Percentiles rank a stretch among this genome's conserved stretches.
Evolutionary conservation across 2,888 invertebrate genomes (phyloP).

Genomic region (Melanostoma mellinum): DNA sequence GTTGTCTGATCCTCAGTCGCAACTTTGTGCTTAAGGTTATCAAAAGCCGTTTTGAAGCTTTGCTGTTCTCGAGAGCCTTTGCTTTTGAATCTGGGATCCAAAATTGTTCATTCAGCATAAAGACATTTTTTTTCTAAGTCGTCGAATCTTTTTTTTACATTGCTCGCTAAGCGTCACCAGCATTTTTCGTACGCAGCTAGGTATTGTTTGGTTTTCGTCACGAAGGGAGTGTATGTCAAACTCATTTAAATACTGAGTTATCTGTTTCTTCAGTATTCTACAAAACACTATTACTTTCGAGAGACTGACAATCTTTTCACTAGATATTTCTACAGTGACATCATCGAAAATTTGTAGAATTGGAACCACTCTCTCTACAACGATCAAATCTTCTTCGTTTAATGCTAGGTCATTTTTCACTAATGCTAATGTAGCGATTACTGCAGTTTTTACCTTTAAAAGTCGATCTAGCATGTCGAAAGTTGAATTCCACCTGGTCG

Average conservation of each 20-base stretch:
- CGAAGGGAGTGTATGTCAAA: neutral
- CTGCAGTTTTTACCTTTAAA: conserved; percentile 45
- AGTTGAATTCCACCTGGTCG: conserved; percentile 54
- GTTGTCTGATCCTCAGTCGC: neutral
- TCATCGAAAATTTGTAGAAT: conserved; percentile 38
- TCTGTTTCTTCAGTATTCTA: neutral
- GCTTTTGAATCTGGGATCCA: conserved; percentile 41
- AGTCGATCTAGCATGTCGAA: conserved; percentile 39
- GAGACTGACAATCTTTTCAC: conserved; percentile 36
- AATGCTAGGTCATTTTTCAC: conserved; percentile 27
- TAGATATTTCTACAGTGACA: conserved; percentile 32
- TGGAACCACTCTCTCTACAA: conserved; percentile 37
- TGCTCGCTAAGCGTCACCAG: neutral
- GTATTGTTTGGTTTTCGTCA: neutral
- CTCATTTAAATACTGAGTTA: conserved; percentile 1
- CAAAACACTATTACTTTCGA: conserved; percentile 41
- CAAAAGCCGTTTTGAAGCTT: conserved; percentile 30
- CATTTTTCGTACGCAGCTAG: neutral
- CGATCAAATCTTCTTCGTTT: conserved; percentile 5
- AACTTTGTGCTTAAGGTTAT: conserved; percentile 8
- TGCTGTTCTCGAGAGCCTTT: conserved; percentile 7
- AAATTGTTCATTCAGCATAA: conserved; percentile 42
- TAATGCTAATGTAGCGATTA: conserved; percentile 41
- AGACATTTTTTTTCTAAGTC: conserved; percentile 23
- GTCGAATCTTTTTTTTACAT: conserved; percentile 9